Evolutionary conservation across 2,113 vertebrate species (phyloP).

Genomic region (Elephas maximus): DNA sequence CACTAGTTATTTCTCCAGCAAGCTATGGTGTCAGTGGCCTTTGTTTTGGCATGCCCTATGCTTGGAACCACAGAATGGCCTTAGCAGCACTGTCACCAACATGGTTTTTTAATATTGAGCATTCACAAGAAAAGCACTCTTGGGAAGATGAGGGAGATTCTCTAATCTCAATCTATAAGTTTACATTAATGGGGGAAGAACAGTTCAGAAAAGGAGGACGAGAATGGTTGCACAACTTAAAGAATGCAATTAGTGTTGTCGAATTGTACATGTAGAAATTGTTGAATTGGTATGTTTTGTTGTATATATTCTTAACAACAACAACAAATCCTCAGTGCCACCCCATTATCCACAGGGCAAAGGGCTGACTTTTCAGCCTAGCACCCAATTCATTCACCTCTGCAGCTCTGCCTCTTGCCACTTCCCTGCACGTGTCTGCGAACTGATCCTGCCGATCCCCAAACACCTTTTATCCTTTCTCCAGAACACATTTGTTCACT

Average conservation of each 20-base stretch:
- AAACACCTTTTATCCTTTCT: neutral
- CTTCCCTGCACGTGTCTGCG: neutral
- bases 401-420: neutral
- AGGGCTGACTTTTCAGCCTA: neutral
- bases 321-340: neutral
- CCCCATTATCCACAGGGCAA: neutral
- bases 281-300: too few relatives aligned
- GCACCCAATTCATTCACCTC: neutral
- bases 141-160: neutral
- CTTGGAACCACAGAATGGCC: neutral
- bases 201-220: too few relatives aligned
- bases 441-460: neutral
- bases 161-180: neutral
- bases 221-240: too few relatives aligned
- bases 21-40: neutral
- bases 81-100: neutral
- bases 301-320: too few relatives aligned
- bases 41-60: neutral
- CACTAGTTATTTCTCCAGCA: conserved; percentile 1
- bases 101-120: neutral
- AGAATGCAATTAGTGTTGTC: too few relatives aligned
- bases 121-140: neutral
- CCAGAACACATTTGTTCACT: neutral
- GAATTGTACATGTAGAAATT: too few relatives aligned
- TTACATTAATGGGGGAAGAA: too few relatives aligned